Evolutionary conservation across 2,888 invertebrate genomes (phyloP), one percentile per base, ranked within the genome.

Genomic region (Sacculina carcini): DNA sequence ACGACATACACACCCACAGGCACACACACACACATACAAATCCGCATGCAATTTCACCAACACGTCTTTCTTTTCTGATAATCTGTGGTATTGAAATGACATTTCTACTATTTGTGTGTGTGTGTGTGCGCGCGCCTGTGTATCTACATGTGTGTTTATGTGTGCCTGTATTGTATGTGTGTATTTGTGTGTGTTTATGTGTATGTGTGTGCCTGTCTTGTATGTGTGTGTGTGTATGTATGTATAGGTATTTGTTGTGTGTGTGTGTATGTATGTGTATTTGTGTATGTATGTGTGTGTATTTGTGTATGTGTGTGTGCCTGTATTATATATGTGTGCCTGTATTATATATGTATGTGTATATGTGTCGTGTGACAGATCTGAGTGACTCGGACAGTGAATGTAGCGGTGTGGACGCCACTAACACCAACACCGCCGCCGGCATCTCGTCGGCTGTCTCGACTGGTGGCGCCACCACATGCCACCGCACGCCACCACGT

Each of bases 301-400:
- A 46, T 46, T 23, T 46, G 26, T 46, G 26, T 46, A 46, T 46
- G 26, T 36, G 16, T 36, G 16, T 36, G 16, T 36, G 16, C 16
- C n/a, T 36, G 16, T 36, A 36, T 36, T n/a, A n/a, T n/a, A n/a
- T n/a, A n/a, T n/a, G n/a, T n/a, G n/a, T n/a, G n/a, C n/a, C n/a
- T n/a, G n/a, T n/a, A n/a, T 16, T 36, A 36, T 36, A 36, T 36
- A 36, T 36, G 16, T 36, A 36, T 36, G 16, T 36, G 16, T 46
- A 46, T 46, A 48, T 10, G 23, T n/a, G 23, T 16, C n/a, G 10
- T 24, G 34, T 50, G 64, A 29, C 65, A 77, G 79, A 78, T 52
- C 80, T 81, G 65, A 83, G 82, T 52, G 87, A 87, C 65, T 85
- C 86, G 6, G 87, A 87, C 65, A 84, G 84, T 59, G 86, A 87